Evolutionary conservation across 2,797 vertebrate genomes (phyloP).

Genomic region (Phataginus tricuspis): DNA sequence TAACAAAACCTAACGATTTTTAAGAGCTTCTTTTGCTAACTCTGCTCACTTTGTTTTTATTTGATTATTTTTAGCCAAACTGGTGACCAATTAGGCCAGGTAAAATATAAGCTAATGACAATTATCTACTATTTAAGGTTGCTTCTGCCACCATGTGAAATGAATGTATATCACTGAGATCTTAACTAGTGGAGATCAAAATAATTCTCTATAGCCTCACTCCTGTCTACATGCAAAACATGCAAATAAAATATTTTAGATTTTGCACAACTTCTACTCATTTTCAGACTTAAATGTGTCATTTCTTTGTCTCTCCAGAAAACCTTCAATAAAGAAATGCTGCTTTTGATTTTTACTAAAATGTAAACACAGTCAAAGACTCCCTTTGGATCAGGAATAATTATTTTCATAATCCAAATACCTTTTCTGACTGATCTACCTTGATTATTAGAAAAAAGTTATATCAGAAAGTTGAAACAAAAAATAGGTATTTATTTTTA

Average conservation of each 20-base stretch:
- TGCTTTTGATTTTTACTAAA: slow-evolving; percentile 35
- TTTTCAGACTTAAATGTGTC: neutral
- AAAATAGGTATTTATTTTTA: slow-evolving; percentile 14
- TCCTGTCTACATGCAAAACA: neutral
- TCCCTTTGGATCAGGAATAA: neutral
- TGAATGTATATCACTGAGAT: neutral
- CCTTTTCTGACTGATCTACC: neutral
- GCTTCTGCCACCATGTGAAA: neutral
- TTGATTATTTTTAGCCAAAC: neutral
- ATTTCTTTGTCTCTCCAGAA: neutral
- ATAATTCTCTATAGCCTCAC: neutral
- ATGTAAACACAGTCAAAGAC: neutral
- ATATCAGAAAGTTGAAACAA: neutral
- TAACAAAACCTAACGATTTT: neutral
- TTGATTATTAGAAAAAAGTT: neutral
- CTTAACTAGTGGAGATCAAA: neutral
- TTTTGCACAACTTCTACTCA: neutral
- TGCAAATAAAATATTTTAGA: neutral
- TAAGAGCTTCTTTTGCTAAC: neutral
- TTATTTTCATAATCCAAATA: neutral
- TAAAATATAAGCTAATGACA: neutral
- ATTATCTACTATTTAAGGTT: neutral
- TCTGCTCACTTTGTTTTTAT: neutral
- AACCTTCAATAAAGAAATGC: neutral
- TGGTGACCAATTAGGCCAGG: neutral